Base-by-base conservation (phyloP, 1,140 invertebrate genomes). In the Potamilus streckersoni region DNA sequence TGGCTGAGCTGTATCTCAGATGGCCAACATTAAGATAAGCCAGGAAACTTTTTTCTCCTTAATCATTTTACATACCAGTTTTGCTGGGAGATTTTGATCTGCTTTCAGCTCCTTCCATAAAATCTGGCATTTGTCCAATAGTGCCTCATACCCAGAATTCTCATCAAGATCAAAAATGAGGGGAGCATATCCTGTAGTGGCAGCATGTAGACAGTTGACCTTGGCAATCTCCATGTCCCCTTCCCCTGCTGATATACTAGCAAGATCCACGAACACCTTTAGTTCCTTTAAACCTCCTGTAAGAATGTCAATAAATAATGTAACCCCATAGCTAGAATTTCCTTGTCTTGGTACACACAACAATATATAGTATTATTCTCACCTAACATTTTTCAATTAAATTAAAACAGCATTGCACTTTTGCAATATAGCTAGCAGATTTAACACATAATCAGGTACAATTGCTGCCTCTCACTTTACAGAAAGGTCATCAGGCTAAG, bases 221-320 rank as follows among this genome's bases (percentile, higher is more conserved):
- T 77, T 69, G 11, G 75, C 76, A 57, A 85, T 74, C 13, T 82
- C 76, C 71, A 78, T 75, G 49, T 82, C 74, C 56, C 79, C 81
- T 62, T 86, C 84, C n/a, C 85, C 85, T 73, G 85, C 85, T 12
- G 82, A 80, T 38, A 85, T 87, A 57, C 79, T 81, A 6, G 85
- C 85, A 64, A 88, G 74, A 61, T 87, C 85, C 49, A 87, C 86
- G 71, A 88, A 82, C 23, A 87, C 84, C 27, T 86, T 86, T 62
- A 88, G 63, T 68, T 87, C 81, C 67, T 82, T 83, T 38, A 78
- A 17, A 27, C 76, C 80, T 20, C 27, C 76, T 75, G 71, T 57
- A 65, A 63, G 73, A 76, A 38, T 49, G 38, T 49, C 11, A 49
- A 49, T 49, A 49, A 49, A 49, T 49, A 11, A 49, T 31, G 27